A percentile compares a stretch with the other conserved stretches of the same genome.
Conservation (phyloP, 2,888 invertebrate species). For the Scaptomyza tumidula region DNA sequence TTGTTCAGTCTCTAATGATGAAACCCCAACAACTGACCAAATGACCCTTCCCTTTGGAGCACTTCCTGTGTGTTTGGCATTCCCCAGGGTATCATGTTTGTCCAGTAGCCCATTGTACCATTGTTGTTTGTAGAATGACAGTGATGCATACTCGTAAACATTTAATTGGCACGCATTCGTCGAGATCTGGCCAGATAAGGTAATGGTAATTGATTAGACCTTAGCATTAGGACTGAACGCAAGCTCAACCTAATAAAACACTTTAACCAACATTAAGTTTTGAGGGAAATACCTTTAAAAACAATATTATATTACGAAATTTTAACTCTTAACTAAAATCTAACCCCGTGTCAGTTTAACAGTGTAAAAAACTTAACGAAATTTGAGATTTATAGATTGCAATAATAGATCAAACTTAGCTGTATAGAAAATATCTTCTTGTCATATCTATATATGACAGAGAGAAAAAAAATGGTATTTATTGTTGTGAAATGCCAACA, state of each 20-base stretch:
- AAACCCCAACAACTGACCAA: slow-evolving; percentile 19
- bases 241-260: neutral
- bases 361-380: neutral
- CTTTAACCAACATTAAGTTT: too few species aligned
- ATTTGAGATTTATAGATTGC: neutral
- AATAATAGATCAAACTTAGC: slow-evolving; percentile 4
- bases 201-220: slow-evolving; percentile 67
- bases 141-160: slow-evolving; percentile 59
- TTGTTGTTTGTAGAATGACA: slow-evolving; percentile 19
- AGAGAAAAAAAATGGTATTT: neutral
- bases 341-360: neutral
- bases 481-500: slow-evolving; percentile 34
- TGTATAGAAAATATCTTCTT: too few species aligned
- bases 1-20: slow-evolving; percentile 17
- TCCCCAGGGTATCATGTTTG: slow-evolving; percentile 40
- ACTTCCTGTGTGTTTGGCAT: slow-evolving; percentile 12
- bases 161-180: slow-evolving; percentile 66
- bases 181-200: slow-evolving; percentile 60
- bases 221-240: slow-evolving; percentile 9
- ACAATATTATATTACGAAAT: too few species aligned
- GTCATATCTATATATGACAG: too few species aligned
- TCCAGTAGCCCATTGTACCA: neutral
- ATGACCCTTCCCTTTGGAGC: slow-evolving; percentile 30
- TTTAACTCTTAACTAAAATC: neutral
- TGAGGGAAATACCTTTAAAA: too few species aligned